Percentiles rank a stretch among this genome's conserved stretches.
These are phyloP conservation scores for Bradysia coprophila DNA, from an alignment of 1,140 invertebrate genomes.

Conservation along the genomic window DNA sequence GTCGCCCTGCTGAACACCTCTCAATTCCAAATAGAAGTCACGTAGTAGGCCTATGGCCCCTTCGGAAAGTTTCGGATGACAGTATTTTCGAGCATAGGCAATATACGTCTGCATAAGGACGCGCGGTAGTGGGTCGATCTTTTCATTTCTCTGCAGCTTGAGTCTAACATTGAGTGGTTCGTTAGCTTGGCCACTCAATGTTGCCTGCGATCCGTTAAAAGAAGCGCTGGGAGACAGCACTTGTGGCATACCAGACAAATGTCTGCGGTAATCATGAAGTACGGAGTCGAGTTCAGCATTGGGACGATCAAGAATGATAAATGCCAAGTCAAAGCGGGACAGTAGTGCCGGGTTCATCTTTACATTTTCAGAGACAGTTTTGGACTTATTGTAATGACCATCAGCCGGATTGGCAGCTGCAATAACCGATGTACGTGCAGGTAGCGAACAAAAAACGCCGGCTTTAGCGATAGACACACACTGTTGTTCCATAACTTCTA, in stretches of 20 bases:
- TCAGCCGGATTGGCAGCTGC: conserved; percentile 83
- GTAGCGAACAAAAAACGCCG: conserved; percentile 58
- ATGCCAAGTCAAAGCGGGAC: conserved; percentile 86
- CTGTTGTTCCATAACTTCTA: conserved; percentile 93
- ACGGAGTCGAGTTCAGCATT: conserved; percentile 35
- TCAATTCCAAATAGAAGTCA: conserved; percentile 66
- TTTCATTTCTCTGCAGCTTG: conserved; percentile 34
- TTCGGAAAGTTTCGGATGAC: conserved; percentile 54
- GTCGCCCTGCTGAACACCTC: conserved; percentile 38
- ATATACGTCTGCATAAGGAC: conserved; percentile 74
- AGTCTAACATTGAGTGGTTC: conserved; percentile 34
- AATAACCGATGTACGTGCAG: conserved; percentile 65
- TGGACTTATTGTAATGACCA: conserved; percentile 74
- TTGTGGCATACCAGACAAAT: conserved; percentile 8
- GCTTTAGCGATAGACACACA: conserved; percentile 80
- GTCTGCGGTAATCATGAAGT: conserved; percentile 14
- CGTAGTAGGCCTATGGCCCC: conserved; percentile 51
- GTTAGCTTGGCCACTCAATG: conserved; percentile 5
- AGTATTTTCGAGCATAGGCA: conserved; percentile 77
- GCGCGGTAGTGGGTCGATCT: conserved; percentile 51
- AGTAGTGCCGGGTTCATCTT: conserved; percentile 68
- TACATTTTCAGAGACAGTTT: conserved; percentile 80
- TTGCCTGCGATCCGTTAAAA: conserved; percentile 1
- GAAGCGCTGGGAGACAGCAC: too few species aligned
- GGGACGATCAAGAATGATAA: conserved; percentile 75